Evolutionary conservation across 2,888 invertebrate genomes (phyloP).

Genomic region (Andrena minutula): DNA sequence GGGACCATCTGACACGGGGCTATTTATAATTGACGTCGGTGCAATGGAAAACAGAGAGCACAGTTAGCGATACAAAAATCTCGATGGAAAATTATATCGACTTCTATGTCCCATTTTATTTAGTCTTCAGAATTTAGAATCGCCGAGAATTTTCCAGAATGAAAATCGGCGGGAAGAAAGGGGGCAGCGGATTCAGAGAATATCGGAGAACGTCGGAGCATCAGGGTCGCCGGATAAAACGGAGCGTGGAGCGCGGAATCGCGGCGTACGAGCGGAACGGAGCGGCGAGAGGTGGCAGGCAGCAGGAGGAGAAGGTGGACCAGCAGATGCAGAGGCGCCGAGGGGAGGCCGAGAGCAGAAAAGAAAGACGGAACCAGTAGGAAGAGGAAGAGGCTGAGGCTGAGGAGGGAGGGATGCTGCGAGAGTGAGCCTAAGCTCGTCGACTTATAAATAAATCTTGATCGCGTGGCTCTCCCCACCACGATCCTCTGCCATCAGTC

Average conservation of each 20-base stretch:
- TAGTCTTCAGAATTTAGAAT: too few relatives aligned
- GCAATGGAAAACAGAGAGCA: neutral
- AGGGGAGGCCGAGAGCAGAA: slow-evolving; percentile 42
- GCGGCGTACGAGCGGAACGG: neutral
- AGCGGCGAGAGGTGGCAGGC: slow-evolving; percentile 13
- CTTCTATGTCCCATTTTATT: neutral
- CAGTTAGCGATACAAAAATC: neutral
- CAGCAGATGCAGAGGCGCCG: slow-evolving; percentile 39
- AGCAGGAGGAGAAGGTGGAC: slow-evolving; percentile 23
- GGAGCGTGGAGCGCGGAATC: too few relatives aligned
- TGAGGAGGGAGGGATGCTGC: slow-evolving; percentile 47
- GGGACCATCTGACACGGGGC: slow-evolving; percentile 45
- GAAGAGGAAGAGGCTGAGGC: slow-evolving; percentile 38
- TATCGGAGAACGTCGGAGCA: too few relatives aligned
- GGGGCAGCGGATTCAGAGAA: too few relatives aligned
- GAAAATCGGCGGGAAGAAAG: too few relatives aligned
- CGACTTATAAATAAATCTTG: slow-evolving; percentile 85
- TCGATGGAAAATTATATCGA: neutral
- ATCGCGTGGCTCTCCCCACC: slow-evolving; percentile 85
- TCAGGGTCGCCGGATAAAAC: too few relatives aligned
- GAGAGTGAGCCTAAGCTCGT: slow-evolving; percentile 72
- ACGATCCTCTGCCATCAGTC: slow-evolving; percentile 71
- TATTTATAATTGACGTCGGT: slow-evolving; percentile 48
- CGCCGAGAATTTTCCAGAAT: too few relatives aligned
- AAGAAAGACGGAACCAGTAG: slow-evolving; percentile 54